Evolutionary conservation across 1,140 invertebrate species (phyloP).

Genomic region (Pseudomyrmex dendroicus): DNA sequence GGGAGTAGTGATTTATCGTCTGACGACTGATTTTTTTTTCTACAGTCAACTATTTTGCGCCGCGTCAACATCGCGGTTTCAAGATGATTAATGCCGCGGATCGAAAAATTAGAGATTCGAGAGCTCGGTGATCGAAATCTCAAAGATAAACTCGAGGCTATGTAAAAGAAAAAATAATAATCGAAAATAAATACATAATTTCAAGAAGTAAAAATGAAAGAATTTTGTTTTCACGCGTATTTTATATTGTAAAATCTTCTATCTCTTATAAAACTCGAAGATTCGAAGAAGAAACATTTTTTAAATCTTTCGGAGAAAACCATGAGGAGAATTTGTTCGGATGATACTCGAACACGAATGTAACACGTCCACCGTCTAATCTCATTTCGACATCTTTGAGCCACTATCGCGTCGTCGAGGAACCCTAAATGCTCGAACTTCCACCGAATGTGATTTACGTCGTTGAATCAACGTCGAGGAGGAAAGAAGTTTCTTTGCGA

Average conservation of each 20-base stretch:
- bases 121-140: not conserved
- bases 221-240: no score
- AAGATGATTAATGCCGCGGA: not conserved
- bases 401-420: constrained; percentile 2
- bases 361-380: constrained; percentile 27
- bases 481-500: constrained; percentile 1
- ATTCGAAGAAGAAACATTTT: not conserved
- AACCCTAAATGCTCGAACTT: constrained; percentile 4
- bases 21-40: not conserved
- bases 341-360: constrained; percentile 18
- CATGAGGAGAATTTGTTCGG: not conserved
- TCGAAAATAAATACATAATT: not conserved
- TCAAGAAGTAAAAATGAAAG: not conserved
- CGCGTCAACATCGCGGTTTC: not conserved
- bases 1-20: not conserved
- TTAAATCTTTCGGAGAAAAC: not conserved
- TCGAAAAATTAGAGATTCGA: not conserved
- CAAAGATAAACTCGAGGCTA: not conserved
- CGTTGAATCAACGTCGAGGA: not conserved
- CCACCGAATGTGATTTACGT: constrained; percentile 29
- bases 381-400: constrained; percentile 27
- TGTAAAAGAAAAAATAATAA: not conserved
- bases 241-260: no score
- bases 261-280: not conserved
- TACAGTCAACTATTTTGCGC: not conserved